Percentiles rank a stretch among this genome's conserved stretches.
phyloP scores from a whole-genome alignment of 2,797 vertebrate genomes.

The Anniella stebbinsi region DNA sequence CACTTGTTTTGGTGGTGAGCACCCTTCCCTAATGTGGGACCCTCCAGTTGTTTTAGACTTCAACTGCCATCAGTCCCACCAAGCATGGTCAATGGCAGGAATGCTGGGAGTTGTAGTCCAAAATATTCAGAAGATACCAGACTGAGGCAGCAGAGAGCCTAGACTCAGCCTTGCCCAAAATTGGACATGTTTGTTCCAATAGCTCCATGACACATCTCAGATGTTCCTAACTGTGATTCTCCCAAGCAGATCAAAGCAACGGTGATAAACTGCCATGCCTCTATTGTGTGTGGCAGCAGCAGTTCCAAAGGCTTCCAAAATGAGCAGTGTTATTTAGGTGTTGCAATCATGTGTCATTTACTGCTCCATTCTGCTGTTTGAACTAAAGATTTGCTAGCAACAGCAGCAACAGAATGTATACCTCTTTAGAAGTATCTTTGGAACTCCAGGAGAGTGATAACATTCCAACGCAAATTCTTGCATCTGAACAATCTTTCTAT shows the following conservation, averaged over 20 bases:
- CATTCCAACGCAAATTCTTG: neutral
- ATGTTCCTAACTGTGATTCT: neutral
- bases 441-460: slow-evolving; percentile 5
- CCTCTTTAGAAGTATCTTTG: slow-evolving; percentile 15
- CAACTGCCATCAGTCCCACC: too few species aligned
- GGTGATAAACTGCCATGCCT: neutral
- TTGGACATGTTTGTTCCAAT: neutral
- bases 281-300: accelerated
- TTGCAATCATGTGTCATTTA: neutral
- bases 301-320: neutral
- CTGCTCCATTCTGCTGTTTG: neutral
- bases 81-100: too few species aligned
- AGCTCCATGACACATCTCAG: too few species aligned
- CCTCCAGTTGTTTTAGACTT: too few species aligned
- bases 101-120: too few species aligned
- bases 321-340: neutral
- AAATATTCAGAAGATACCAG: too few species aligned
- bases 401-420: neutral
- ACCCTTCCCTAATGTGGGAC: neutral
- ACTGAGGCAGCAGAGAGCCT: neutral
- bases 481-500: slow-evolving; percentile 9
- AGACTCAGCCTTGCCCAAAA: too few species aligned
- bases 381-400: accelerated
- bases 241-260: neutral
- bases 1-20: neutral